These are phyloP conservation scores for Ctenomys sociabilis DNA, from an alignment of 2,113 vertebrate species.

Conservation along the genomic window DNA sequence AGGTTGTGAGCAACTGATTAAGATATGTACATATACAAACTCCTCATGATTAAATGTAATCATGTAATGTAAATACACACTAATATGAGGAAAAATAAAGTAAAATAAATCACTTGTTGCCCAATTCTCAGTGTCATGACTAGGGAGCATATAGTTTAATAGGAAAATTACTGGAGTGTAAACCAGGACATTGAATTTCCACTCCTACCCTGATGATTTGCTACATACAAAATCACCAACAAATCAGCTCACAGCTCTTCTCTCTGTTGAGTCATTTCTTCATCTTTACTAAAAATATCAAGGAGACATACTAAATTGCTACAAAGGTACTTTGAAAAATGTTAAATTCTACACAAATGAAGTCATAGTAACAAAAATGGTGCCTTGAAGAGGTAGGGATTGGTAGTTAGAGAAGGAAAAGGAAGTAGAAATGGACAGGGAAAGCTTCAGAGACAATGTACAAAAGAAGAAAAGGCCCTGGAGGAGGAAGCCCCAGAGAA, in stretches of 20 bases:
- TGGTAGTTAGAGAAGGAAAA: background rate
- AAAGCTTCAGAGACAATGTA: background rate
- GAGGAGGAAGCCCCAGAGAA: background rate
- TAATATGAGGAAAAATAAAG: background rate
- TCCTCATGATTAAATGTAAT: background rate
- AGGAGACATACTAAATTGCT: background rate
- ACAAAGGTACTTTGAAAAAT: background rate
- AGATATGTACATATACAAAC: background rate
- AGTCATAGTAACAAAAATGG: background rate
- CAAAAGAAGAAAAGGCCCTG: background rate
- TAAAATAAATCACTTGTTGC: background rate
- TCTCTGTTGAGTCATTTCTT: background rate
- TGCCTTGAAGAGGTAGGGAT: slow-evolving; percentile 4
- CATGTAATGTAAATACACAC: background rate
- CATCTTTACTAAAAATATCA: slow-evolving; percentile 43
- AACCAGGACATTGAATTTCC: background rate
- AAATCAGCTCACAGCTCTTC: background rate
- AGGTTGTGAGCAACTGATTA: background rate
- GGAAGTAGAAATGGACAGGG: background rate
- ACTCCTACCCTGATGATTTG: background rate
- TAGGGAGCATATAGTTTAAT: background rate
- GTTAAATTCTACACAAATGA: background rate
- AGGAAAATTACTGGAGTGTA: background rate
- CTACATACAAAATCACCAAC: background rate
- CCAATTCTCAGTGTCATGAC: background rate